Evolutionary conservation across 2,797 vertebrate species (phyloP), one percentile per base, ranked within the genome.

Genomic region (Streptopelia turtur): DNA sequence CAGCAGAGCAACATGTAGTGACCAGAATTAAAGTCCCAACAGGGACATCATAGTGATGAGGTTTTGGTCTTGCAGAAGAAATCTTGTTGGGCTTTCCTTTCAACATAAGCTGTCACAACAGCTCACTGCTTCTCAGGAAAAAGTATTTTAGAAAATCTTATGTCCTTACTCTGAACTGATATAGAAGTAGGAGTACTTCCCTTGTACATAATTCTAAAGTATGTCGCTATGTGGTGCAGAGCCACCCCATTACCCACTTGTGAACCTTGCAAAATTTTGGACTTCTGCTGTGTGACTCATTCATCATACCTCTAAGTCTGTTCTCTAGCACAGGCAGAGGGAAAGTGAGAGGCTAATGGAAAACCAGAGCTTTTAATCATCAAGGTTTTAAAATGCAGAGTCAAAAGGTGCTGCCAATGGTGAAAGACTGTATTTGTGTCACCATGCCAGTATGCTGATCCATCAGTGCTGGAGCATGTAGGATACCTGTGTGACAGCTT

Each of bases 401-500:
- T 91, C 90, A 95, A 97, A 94, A 93, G 78, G 49, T 68, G 35
- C 72, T 97, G 91, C 37, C 90, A 63, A 25, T 57, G 66, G 57
- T 92, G 72, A 81, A 94, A 97, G 57, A 84, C n/a, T 75, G 20
- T 83, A 83, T 84, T 88, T 63, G 33, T 94, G 76, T 82, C 79
- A 84, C 64, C 35, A 25, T 93, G 95, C 87, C 92, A 94, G 75
- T 30, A n/a, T 77, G 92, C 80, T 68, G 88, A 94, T 89, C 89
- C 80, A 66, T 96, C 94, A 91, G 71, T 86, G 60, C 57, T 93
- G 89, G 43, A 63, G 92, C 76, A 33, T 76, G 90, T 59, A 63
- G 50, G 79, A 83, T 90, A 83, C 81, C 91, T 89, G 68, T 79
- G 91, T 92, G 93, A 96, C 95, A 96, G 95, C 84, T 90, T 97